Conservation (phyloP, 1,140 invertebrate species). For the Ceratosolen solmsi region DNA sequence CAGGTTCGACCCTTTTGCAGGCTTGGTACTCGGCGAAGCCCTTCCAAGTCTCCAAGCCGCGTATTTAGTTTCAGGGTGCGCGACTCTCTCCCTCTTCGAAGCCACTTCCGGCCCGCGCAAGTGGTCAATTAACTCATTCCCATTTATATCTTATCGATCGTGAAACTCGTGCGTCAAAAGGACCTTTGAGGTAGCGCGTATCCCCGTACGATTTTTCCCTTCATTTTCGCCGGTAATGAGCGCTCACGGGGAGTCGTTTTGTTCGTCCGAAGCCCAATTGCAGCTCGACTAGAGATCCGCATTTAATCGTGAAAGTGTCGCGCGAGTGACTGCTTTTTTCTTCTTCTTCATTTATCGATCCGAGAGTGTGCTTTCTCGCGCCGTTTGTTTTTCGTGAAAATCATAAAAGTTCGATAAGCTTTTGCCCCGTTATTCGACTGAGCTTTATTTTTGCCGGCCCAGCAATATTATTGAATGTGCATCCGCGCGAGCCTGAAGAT, state of each 20-base stretch:
- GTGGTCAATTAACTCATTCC: slow-evolving; percentile 49
- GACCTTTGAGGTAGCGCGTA: slow-evolving; percentile 20
- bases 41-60: background rate
- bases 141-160: slow-evolving; percentile 50
- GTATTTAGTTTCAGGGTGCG: slow-evolving; percentile 37
- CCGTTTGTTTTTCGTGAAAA: background rate
- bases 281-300: background rate
- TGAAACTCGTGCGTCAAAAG: slow-evolving; percentile 43
- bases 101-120: slow-evolving; percentile 44
- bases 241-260: background rate
- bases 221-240: background rate
- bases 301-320: slow-evolving; percentile 7
- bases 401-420: background rate
- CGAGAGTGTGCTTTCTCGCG: background rate
- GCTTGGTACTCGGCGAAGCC: slow-evolving; percentile 11
- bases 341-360: background rate
- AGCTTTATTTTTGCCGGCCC: background rate
- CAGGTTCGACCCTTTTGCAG: background rate
- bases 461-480: background rate
- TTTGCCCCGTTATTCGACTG: background rate
- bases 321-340: background rate
- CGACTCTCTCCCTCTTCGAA: background rate
- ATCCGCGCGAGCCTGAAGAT: background rate
- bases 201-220: background rate
- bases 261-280: background rate